Conservation (phyloP, 2,888 invertebrate species). For the Drosophila picticornis region DNA sequence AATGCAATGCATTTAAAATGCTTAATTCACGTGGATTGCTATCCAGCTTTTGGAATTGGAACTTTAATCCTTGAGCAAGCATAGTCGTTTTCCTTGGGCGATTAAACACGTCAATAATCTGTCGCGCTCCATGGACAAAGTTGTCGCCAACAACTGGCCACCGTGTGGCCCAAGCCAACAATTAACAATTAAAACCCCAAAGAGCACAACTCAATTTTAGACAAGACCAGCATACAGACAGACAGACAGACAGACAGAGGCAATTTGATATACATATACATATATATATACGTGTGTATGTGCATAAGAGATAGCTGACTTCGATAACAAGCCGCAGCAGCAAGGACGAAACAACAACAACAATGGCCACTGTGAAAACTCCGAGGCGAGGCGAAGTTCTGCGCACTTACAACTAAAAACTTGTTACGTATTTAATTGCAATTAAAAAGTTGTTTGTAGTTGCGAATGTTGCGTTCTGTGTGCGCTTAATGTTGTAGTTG, state of each 20-base stretch:
- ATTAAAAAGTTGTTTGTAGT: slow-evolving; percentile 81
- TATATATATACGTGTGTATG: background rate
- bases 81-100: slow-evolving; percentile 16
- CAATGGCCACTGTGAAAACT: slow-evolving; percentile 61
- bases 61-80: slow-evolving; percentile 15
- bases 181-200: slow-evolving; percentile 81
- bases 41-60: slow-evolving; percentile 13
- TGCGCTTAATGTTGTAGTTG: slow-evolving; percentile 33
- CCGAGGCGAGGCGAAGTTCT: slow-evolving; percentile 50
- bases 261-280: slow-evolving; percentile 54
- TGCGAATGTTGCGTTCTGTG: slow-evolving; percentile 67
- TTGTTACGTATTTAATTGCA: slow-evolving; percentile 81
- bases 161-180: slow-evolving; percentile 65
- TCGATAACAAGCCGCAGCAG: slow-evolving; percentile 53
- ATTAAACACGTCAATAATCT: slow-evolving; percentile 60
- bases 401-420: slow-evolving; percentile 81
- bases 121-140: slow-evolving; percentile 33
- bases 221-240: slow-evolving; percentile 23
- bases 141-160: slow-evolving; percentile 65
- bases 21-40: slow-evolving; percentile 18
- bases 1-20: slow-evolving; percentile 19
- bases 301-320: slow-evolving; percentile 61
- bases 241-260: slow-evolving; percentile 33
- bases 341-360: slow-evolving; percentile 15
- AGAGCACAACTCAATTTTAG: slow-evolving; percentile 79